Evolutionary conservation across 2,888 invertebrate genomes (phyloP), one percentile per base, ranked within the genome.

Genomic region (Harpalus rufipes): DNA sequence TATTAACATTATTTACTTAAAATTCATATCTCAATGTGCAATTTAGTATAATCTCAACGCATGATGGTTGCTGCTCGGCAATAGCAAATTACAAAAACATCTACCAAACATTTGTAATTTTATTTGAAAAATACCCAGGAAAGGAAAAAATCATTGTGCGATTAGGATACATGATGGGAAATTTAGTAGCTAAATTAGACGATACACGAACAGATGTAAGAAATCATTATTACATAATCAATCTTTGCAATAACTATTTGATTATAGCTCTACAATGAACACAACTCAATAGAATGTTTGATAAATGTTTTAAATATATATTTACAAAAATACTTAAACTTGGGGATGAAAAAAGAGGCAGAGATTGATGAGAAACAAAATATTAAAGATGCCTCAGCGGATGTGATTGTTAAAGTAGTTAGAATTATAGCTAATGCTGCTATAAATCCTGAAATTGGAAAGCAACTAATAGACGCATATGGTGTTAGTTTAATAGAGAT

Each of bases 361-460:
- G 89, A 90, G 56, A 88, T 89, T 87, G 90, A 90, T n/a, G 90
- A 90, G 84, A 91, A 91, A 0, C 89, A 91, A 76, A 92, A 92
- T 88, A 91, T 91, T 65, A 90, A 92, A 81, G 93, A 92, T 10
- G 92, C 93, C 0, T 92, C 92, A 86, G 94, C 94, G 90, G 95
- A 95, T 88, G 95, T 95, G 39, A 93, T 95, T 87, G 93, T 95
- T 61, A 95, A 95, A 92, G 94, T 95, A 63, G 94, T 97, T 14
- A 93, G 97, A 5, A 95, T 97, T n/a, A 92, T 97, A 32, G 97
- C 97, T 2, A 97, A 97, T 89, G 93, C 97, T 90, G 95, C 96
- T 85, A 94, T 97, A 86, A 94, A 96, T 88, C 94, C 95, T 63
- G 93, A 94, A 68, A 96, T 96, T 3, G 97, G 97, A 0, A 93